phyloP scores from a whole-genome alignment of 2,113 vertebrate species.

The Trematomus loennbergii region DNA sequence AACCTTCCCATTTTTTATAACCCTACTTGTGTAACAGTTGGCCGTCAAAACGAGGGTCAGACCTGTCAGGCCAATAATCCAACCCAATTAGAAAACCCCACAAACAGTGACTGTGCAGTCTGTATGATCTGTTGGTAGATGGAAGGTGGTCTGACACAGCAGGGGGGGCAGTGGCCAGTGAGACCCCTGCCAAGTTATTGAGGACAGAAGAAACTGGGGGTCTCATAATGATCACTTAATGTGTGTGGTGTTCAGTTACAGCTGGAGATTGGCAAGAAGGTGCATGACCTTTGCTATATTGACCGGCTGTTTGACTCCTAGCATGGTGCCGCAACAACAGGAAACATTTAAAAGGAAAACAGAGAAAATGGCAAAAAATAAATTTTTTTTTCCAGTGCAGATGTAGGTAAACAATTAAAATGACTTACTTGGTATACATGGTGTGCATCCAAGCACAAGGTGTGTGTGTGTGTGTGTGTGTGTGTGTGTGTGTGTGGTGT shows the following conservation, averaged over 20 bases:
- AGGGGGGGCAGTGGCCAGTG: conserved; percentile 52
- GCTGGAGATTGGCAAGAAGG: conserved; percentile 75
- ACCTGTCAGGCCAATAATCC: conserved; percentile 24
- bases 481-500: not conserved
- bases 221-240: conserved; percentile 82
- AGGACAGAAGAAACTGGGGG: conserved; percentile 64
- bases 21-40: not conserved
- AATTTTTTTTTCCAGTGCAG: not conserved
- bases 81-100: conserved; percentile 70
- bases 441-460: conserved; percentile 22
- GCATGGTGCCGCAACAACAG: conserved; percentile 58
- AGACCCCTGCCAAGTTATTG: conserved; percentile 72
- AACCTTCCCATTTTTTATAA: not conserved
- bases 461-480: not conserved
- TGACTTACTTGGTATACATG: not conserved
- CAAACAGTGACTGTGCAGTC: conserved; percentile 45
- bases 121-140: conserved; percentile 54
- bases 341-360: conserved; percentile 33
- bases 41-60: not conserved
- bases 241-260: conserved; percentile 77
- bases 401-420: not conserved
- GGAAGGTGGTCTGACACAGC: conserved; percentile 63
- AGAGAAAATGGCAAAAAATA: no score
- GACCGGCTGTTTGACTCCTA: conserved; percentile 71
- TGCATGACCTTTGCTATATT: conserved; percentile 78